A percentile compares a stretch with the other conserved stretches of the same genome.
Conservation (phyloP, 2,888 invertebrate genomes). For the Drosophila koepferae region DNA sequence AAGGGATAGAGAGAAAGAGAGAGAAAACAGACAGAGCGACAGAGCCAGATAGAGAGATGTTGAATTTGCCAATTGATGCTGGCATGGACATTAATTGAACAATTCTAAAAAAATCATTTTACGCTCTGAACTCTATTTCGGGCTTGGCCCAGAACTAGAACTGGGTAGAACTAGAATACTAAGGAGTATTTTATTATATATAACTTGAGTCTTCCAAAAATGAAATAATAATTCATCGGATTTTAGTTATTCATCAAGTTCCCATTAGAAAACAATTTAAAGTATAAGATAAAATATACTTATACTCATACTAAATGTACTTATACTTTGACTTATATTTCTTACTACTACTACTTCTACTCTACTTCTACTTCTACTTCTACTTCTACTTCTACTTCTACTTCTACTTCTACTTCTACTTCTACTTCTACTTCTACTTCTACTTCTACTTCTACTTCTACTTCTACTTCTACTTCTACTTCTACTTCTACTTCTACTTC, state of each 20-base stretch:
- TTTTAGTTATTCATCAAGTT: background rate
- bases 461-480: too few relatives aligned
- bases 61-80: slow-evolving; percentile 47
- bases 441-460: too few relatives aligned
- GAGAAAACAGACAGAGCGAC: background rate
- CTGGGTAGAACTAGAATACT: background rate
- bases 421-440: too few relatives aligned
- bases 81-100: slow-evolving; percentile 41
- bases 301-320: too few relatives aligned
- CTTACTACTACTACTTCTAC: too few relatives aligned
- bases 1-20: background rate
- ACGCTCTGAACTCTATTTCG: slow-evolving; percentile 52
- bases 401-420: too few relatives aligned
- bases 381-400: too few relatives aligned
- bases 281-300: background rate
- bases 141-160: slow-evolving; percentile 20
- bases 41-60: too few relatives aligned
- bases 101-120: slow-evolving; percentile 44
- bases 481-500: too few relatives aligned
- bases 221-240: background rate
- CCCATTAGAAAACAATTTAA: background rate
- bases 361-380: too few relatives aligned
- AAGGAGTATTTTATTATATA: background rate
- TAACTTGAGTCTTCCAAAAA: background rate
- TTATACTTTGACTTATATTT: too few relatives aligned